Evolutionary conservation across 2,797 vertebrate genomes (phyloP).

Genomic region (Hypotaenidia philippensis): DNA sequence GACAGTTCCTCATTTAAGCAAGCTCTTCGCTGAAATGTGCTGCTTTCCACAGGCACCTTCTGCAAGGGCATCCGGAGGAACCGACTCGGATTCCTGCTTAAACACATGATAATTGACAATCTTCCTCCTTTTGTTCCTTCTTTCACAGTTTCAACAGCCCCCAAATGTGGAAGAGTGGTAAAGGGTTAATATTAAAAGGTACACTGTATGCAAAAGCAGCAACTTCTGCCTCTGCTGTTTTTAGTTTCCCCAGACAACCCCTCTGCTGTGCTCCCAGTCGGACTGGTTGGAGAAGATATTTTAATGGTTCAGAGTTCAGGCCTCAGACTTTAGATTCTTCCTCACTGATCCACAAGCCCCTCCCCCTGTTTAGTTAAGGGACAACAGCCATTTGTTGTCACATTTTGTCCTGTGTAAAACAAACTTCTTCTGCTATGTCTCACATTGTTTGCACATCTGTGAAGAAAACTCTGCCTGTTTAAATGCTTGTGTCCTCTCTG

Average conservation of each 20-base stretch:
- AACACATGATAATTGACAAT: neutral
- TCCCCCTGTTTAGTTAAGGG: neutral
- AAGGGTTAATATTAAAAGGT: neutral
- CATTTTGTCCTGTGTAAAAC: neutral
- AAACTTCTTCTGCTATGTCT: neutral
- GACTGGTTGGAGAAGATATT: conserved; percentile 39
- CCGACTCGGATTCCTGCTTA: neutral
- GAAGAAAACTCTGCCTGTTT: neutral
- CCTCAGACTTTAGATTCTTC: neutral
- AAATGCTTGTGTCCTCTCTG: neutral
- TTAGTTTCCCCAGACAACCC: neutral
- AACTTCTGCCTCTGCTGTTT: neutral
- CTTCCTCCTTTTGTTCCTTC: neutral
- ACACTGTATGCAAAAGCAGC: neutral
- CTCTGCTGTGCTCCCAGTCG: neutral
- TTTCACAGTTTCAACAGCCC: neutral
- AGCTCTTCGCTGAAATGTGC: neutral
- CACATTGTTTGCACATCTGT: neutral
- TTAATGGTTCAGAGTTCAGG: conserved; percentile 13
- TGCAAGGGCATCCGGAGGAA: neutral
- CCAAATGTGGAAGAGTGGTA: neutral
- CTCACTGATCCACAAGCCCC: neutral
- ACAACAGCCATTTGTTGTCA: neutral
- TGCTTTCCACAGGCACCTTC: neutral
- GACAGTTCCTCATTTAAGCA: neutral